Base-by-base conservation (phyloP, 2,113 vertebrate species). In the Mustela nigripes region DNA sequence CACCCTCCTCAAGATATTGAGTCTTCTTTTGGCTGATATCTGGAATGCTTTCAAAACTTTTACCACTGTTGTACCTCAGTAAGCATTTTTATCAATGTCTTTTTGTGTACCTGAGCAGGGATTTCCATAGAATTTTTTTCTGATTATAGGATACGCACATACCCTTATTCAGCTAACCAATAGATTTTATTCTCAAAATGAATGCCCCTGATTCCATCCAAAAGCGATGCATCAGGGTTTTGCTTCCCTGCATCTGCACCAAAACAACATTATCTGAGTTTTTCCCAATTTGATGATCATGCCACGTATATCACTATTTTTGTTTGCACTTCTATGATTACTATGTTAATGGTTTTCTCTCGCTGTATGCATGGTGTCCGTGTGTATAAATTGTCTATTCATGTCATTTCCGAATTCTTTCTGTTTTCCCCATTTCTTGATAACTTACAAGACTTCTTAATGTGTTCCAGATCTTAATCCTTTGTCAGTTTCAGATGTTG, bases 171-270 rank as follows among this genome's bases (percentile, higher is more conserved):
- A 28, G 63, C 22, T 33, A 31, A 48, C 22, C 31, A 63, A 50
- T 36, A 58, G 50, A 50, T 56, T 82, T 95, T 92, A 22, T 63
- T 62, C 74, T n/a, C 63, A 63, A 73, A 95, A 65, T 56, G 83
- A 92, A 45, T 87, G 19, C 67, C 45, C 56, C 24, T n/a, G 82
- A 73, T 73, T 28, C 7, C 22, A 28, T 42, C 10, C 50, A 91
- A 91, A 8, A 48, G 2, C 33, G 53, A 8, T 42, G 36, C 11
- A 12, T 56, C 11, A n/a, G 31, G 19, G 15, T 63, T 63, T 19
- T 60, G 16, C 42, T 71, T 19, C 28, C 12, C 21, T 80, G 63
- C 4, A 39, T 87, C 31, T 80, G 24, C 19, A 15, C 7, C 14
- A 92, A 62, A 16, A 31, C 21, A 10, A 36, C 56, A 78, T 45